Evolutionary conservation across 2,797 vertebrate genomes (phyloP), one percentile per base, ranked within the genome.

Genomic region (Pangasius larnaudii): DNA sequence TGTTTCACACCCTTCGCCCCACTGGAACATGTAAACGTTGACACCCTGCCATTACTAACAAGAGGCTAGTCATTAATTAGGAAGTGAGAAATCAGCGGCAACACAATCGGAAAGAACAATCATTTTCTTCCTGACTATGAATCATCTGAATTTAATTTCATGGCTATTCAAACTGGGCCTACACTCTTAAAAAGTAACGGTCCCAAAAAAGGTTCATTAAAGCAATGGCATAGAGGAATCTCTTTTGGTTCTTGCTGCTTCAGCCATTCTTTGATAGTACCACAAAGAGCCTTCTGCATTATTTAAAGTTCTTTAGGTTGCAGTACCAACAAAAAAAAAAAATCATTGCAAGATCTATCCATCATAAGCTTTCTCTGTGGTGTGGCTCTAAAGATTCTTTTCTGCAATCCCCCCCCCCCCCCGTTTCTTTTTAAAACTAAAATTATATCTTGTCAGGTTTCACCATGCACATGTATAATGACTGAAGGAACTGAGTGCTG

Each of bases 401-500:
- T 36, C 33, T 36, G 10, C 4, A n/a, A n/a, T 22, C 13, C 8
- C 30, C 7, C 46, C 46, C 46, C 42, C 42, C 39, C 39, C 39
- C 39, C 39, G 5, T 3, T 10, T 49, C 65, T 46, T 33, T 33
- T 22, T 10, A 0, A 27, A 61, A 42, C 24, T 61, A 24, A 27
- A 81, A 14, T 81, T 1, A 14, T 46, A 24, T 53, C 49, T 77
- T 2, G 16, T 30, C 42, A 9, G 74, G 36, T 24, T 80, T 80
- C 79, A 61, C 82, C 0, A 22, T 51, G n/a, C 24, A 42, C 79
- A 46, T 0, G 24, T 81, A 42, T 63, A 82, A 63, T 69, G n/a
- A 84, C 92, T 92, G 88, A 94, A 93, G 94, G 92, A 94, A 91
- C 92, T 91, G 89, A 88, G 86, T 93, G 91, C 92, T 89, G 90